Base-by-base conservation (phyloP, 2,113 vertebrate species). In the Mugil cephalus region DNA sequence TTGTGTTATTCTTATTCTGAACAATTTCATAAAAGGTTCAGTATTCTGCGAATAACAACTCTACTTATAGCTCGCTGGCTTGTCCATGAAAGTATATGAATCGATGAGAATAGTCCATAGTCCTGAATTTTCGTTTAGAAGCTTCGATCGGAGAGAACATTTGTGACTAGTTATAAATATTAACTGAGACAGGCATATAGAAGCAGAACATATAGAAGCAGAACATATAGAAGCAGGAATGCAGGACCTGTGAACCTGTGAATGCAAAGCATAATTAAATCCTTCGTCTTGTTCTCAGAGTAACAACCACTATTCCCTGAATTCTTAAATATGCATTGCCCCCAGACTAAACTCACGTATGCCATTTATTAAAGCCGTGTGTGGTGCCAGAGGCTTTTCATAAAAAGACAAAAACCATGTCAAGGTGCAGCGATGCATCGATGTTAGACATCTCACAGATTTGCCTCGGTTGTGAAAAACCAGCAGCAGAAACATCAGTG, bases 391-490 rank as follows among this genome's bases (percentile, higher is more conserved):
- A 61, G 60, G 58, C 11, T 1, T 50, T 45, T 40, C 38, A 58
- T 50, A 42, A 12, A 71, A 56, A 72, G 51, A 19, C 45, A 17
- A 43, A 62, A 21, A 40, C 21, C 71, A 62, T 19, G 52, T 69
- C 36, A 59, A 4, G 19, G 46, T 64, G 71, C 72, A 67, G 50
- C 65, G 67, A 79, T 76, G 84, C 79, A 64, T 42, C 43, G 12
- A 70, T 47, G n/a, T 18, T 8, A 34, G 79, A 77, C 72, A 80
- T 58, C 61, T 56, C 9, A 45, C 19, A 65, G 63, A 74, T 79
- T 59, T 63, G 66, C 61, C 36, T 77, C 14, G 64, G 65, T 65
- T 55, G 38, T 35, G 18, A 10, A 34, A 70, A 45, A 46, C 67
- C 79, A 51, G 78, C 39, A 39, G 54, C 70, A 70, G 61, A 40